Conservation (phyloP, 2,113 vertebrate species). For the Halcyon senegalensis region DNA sequence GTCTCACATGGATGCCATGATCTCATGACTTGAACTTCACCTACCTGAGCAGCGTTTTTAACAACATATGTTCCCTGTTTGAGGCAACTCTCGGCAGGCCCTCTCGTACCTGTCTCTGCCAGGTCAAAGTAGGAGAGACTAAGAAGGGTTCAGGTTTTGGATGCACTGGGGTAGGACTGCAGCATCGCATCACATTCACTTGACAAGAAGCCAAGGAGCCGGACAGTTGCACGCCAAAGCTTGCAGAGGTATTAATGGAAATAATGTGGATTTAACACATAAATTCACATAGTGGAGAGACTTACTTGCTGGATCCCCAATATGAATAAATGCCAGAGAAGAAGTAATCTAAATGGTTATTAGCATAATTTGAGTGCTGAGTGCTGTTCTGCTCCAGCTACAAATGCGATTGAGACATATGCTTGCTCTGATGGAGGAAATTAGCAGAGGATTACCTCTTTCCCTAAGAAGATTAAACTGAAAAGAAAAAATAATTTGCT, state of each 20-base stretch:
- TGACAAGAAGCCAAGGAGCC: background rate
- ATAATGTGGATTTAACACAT: conserved; percentile 26
- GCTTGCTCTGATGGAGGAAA: conserved; percentile 72
- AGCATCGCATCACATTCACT: background rate
- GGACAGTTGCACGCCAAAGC: background rate
- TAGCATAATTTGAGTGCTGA: conserved; percentile 64
- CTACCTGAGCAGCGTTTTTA: background rate
- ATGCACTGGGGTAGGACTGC: background rate
- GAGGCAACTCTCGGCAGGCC: background rate
- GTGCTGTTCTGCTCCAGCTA: conserved; percentile 68
- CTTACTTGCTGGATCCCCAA: conserved; percentile 34
- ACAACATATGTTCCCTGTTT: background rate
- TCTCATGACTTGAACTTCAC: background rate
- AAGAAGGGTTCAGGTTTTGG: background rate
- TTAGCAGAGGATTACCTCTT: conserved; percentile 73
- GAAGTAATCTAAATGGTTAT: conserved; percentile 54
- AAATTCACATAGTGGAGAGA: background rate
- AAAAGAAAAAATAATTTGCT: conserved; percentile 71
- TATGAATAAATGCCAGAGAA: conserved; percentile 59
- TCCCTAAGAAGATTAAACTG: conserved; percentile 64
- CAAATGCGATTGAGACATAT: conserved; percentile 74
- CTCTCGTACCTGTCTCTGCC: background rate
- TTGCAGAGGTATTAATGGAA: conserved; percentile 22
- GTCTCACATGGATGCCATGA: background rate
- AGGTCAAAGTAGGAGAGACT: background rate